phyloP scores from a whole-genome alignment of 2,888 invertebrate genomes.

The Lycophotia porphyrea region DNA sequence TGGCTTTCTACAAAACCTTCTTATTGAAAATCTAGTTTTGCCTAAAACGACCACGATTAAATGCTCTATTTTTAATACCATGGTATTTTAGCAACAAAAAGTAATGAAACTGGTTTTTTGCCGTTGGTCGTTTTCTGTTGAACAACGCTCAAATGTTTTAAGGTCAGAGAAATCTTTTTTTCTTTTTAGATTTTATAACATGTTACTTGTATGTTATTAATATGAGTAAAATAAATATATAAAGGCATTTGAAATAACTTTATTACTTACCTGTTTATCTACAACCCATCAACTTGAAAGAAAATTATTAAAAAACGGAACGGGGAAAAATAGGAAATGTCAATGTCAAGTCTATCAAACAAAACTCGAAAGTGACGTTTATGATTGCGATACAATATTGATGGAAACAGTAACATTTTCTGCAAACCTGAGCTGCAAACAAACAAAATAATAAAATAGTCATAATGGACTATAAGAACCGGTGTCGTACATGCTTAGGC shows the following conservation, averaged over 20 bases:
- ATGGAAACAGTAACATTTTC: slow-evolving; percentile 26
- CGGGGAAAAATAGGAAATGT: no score
- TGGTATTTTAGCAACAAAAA: no score
- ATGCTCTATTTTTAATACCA: no score
- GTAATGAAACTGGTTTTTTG: no score
- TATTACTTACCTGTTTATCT: not conserved
- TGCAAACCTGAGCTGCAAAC: no score
- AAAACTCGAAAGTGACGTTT: slow-evolving; percentile 27
- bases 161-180: no score
- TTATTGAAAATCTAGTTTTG: no score
- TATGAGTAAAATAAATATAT: not conserved
- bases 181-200: not conserved
- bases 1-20: no score
- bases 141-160: no score
- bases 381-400: not conserved
- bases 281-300: not conserved
- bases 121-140: no score
- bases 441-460: not conserved
- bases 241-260: not conserved
- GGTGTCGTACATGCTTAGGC: slow-evolving; percentile 84
- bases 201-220: not conserved
- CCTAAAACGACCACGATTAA: no score
- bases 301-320: not conserved
- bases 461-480: slow-evolving; percentile 79
- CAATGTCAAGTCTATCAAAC: slow-evolving; percentile 1